Evolutionary conservation across 2,888 invertebrate species (phyloP).

Genomic region (Elegia similella): DNA sequence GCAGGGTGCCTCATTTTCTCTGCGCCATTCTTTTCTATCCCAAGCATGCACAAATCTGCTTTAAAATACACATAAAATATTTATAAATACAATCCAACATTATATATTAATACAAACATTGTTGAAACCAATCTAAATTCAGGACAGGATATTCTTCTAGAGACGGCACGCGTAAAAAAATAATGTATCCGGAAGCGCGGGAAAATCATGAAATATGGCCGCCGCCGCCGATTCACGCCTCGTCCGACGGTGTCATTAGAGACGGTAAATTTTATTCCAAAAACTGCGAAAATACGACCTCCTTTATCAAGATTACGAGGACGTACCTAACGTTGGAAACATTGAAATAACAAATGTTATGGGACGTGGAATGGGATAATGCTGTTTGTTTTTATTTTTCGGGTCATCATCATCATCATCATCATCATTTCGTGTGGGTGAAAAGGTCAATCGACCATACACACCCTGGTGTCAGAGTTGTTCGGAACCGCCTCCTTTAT

Average conservation of each 20-base stretch:
- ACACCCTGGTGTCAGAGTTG: no score
- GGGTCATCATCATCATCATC: no score
- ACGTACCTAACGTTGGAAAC: not conserved
- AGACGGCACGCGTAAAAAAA: conserved; percentile 37
- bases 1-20: no score
- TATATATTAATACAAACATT: conserved; percentile 1
- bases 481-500: no score
- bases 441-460: no score
- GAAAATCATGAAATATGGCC: conserved; percentile 71
- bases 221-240: conserved; percentile 44
- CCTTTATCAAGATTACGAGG: conserved; percentile 7
- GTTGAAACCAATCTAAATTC: conserved; percentile 39
- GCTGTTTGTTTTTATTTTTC: not conserved
- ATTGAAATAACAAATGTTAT: conserved; percentile 6
- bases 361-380: not conserved
- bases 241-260: conserved; percentile 61
- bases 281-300: conserved; percentile 20
- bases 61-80: no score
- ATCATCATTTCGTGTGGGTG: no score
- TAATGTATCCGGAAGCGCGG: conserved; percentile 62
- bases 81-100: not conserved
- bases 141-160: conserved; percentile 35
- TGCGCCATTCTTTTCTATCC: no score
- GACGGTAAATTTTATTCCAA: conserved; percentile 55
- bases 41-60: no score